Base-by-base conservation (phyloP, 2,113 vertebrate species). In the Tapirus terrestris region DNA sequence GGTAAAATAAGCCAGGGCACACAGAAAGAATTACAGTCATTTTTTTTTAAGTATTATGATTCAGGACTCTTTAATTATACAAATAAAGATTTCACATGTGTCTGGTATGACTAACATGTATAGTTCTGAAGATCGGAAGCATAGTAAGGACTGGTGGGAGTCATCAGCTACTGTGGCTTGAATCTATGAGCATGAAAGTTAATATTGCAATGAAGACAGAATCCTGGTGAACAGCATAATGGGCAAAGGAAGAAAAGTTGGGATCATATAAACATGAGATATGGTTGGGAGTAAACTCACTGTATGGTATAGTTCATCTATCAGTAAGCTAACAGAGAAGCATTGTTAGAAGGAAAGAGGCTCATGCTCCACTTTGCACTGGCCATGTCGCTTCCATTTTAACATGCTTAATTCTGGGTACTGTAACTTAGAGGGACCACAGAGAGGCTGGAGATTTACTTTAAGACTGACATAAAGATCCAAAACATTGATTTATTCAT, bases 141-240 rank as follows among this genome's bases (percentile, higher is more conserved):
- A 18, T 45, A 5, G 4, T 36, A 10, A 43, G 25, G 7, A 14
- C 58, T 68, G 6, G 10, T 16, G 14, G 12, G 2, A 36, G 0
- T 73, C 36, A 77, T 87, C 1, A 61, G 2, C 14, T 45, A 70
- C 5, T 68, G 18, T 36, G 13, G 0, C 8, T 85, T 86, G n/a
- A 83, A 48, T 60, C 23, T 31, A 13, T 29, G 43, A 25, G 60
- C 61, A 10, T 43, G 8, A 82, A 91, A 5, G 21, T 39, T 58
- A 92, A 39, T 68, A 67, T 63, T n/a, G 4, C 1, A 31, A 2
- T 39, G 13, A 87, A 29, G 11, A 56, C 9, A 93, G 45, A n/a
- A 60, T 8, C 3, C 23, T 27, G 6, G 5, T 85, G 12, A 70
- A 25, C 21, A 27, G 3, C 18, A 25, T 18, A 90, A 58, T 72